A percentile compares a stretch with the other conserved stretches of the same genome.
Evolutionary conservation across 2,113 vertebrate genomes (phyloP).

Genomic region (Dendropsophus ebraccatus): DNA sequence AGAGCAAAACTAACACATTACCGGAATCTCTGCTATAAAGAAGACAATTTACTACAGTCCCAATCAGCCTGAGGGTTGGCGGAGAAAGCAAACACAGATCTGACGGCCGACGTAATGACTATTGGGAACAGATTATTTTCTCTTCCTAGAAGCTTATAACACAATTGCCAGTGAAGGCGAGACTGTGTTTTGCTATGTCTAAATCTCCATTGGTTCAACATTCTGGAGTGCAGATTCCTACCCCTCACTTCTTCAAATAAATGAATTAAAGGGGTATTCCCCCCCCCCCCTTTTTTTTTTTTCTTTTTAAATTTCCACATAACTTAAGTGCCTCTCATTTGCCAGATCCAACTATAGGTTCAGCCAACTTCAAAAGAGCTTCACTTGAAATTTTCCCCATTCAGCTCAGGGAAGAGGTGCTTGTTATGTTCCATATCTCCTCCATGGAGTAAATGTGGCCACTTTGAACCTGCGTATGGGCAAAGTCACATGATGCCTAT

Average conservation of each 20-base stretch:
- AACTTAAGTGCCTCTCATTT: no score
- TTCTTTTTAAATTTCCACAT: background rate
- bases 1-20: background rate
- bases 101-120: background rate
- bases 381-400: no score
- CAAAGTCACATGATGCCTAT: no score
- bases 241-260: background rate
- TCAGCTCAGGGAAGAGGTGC: no score
- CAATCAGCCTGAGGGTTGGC: background rate
- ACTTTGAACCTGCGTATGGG: no score
- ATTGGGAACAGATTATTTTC: background rate
- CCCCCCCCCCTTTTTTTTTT: no score
- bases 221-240: background rate
- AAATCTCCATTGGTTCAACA: background rate
- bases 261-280: background rate
- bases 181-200: background rate
- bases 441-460: no score
- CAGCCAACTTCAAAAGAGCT: no score
- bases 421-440: no score
- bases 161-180: background rate
- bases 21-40: background rate
- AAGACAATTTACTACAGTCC: background rate
- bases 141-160: background rate
- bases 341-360: no score
- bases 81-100: background rate